phyloP scores from a whole-genome alignment of 2,888 invertebrate species.

The Oligia fasciuncula region DNA sequence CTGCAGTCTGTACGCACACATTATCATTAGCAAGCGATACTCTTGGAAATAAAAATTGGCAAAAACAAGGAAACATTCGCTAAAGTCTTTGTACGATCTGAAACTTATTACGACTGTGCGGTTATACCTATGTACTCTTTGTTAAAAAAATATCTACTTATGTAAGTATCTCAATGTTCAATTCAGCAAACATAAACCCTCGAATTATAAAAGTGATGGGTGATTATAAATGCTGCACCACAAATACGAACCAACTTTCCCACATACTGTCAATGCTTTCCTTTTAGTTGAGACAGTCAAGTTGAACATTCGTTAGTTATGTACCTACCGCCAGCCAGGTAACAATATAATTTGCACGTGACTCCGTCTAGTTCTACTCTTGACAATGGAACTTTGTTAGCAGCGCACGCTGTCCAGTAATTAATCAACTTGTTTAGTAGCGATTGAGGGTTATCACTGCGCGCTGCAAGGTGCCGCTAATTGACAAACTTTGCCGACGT shows the following conservation, averaged over 20 bases:
- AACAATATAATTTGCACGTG: slow-evolving; percentile 51
- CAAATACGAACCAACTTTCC: slow-evolving; percentile 27
- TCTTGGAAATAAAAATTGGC: slow-evolving; percentile 6
- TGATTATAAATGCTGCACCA: slow-evolving; percentile 10
- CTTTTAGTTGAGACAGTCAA: slow-evolving; percentile 41
- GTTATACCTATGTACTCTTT: not conserved
- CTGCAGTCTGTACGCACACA: slow-evolving; percentile 48
- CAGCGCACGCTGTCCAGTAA: slow-evolving; percentile 75
- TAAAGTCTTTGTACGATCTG: not conserved
- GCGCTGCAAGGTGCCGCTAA: slow-evolving; percentile 73
- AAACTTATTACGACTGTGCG: not conserved
- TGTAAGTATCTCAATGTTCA: not conserved
- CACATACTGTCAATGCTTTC: slow-evolving; percentile 27
- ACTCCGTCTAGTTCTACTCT: slow-evolving; percentile 66
- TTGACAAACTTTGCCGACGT: slow-evolving; percentile 79
- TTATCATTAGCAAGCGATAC: slow-evolving; percentile 41
- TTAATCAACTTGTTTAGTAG: slow-evolving; percentile 82
- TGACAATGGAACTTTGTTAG: slow-evolving; percentile 76
- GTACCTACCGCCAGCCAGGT: slow-evolving; percentile 27
- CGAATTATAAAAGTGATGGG: slow-evolving; percentile 8
- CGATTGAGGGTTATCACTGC: slow-evolving; percentile 76
- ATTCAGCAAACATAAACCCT: not conserved
- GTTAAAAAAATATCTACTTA: not conserved
- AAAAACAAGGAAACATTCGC: not conserved
- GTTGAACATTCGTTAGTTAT: slow-evolving; percentile 44